Base-by-base conservation (phyloP, 1,140 invertebrate species). In the Cecropterus lyciades region DNA sequence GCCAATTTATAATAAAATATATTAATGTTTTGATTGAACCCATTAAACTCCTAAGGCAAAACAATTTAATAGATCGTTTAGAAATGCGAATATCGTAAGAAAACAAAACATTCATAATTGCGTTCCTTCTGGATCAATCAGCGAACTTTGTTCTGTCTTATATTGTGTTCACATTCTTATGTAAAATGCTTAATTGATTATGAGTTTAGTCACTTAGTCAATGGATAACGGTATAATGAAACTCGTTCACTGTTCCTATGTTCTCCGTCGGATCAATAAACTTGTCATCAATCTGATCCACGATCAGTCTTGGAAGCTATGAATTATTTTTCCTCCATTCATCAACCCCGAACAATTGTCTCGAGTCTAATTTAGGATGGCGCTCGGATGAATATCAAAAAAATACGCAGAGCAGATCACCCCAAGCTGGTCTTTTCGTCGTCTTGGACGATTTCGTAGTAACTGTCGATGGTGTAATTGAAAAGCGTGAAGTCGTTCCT, bases 401-500 rank as follows among this genome's bases (percentile, higher is more conserved):
- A 48, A 64, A 20, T 53, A 24, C 49, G 16, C 59, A 42, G 17
- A 57, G 14, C 46, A 40, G 67, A 69, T 89, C 86, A 90, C 73
- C 87, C 84, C 15, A 86, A 68, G 20, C 71, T 82, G 42, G 65
- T 87, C 24, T 82, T 74, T 63, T 92, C 92, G 62, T 95, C 93
- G 52, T 91, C 82, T 75, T 92, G 90, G 15, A 95, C 95, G 73
- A 95, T 93, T 48, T 95, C 94, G 62, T 96, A 91, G 79, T 96
- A 97, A 65, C 95, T 95, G 43, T 95, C 93, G 55, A 96, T 93
- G 56, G 95, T 95, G 76, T 97, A 98, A 79, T 95, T 95, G 89
- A 97, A 98, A 30, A 97, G 91, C 82, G 96, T 94, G 89, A 98
- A 98, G 88, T 98, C 97, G 76, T 96, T 95, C 84, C 96, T 97